A percentile compares a stretch with the other conserved stretches of the same genome.
Conservation (phyloP, 2,113 vertebrate genomes). For the Colinus virginianus region DNA sequence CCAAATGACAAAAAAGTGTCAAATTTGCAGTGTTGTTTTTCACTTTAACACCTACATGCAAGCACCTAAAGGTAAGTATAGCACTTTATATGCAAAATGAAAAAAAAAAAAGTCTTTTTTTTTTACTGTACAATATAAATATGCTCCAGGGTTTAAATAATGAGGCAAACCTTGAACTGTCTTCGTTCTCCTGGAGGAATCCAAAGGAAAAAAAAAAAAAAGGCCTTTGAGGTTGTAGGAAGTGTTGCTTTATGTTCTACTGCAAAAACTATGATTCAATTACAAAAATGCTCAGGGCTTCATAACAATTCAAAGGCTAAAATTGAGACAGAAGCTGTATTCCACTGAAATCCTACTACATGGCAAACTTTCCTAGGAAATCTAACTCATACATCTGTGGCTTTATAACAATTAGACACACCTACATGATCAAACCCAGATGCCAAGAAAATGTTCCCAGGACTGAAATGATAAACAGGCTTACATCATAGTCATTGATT, state of each 20-base stretch:
- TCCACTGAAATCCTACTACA: constrained; percentile 19
- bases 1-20: not conserved
- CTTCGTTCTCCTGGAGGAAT: constrained; percentile 50
- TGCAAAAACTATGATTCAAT: constrained; percentile 4
- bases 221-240: constrained; percentile 9
- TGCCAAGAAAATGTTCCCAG: constrained; percentile 76
- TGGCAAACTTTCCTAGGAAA: constrained; percentile 17
- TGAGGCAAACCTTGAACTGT: constrained; percentile 10
- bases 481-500: constrained; percentile 69
- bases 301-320: constrained; percentile 63
- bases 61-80: not conserved
- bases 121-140: not conserved
- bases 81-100: not conserved
- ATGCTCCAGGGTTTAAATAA: constrained; percentile 25
- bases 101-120: not conserved
- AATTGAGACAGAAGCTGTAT: constrained; percentile 44
- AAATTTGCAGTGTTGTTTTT: constrained; percentile 11
- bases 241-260: constrained; percentile 28
- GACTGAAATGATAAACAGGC: constrained; percentile 70
- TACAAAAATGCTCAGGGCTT: constrained; percentile 51
- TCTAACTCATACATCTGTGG: constrained; percentile 63
- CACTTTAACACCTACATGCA: not conserved
- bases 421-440: constrained; percentile 63
- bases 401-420: constrained; percentile 75
- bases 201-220: constrained; percentile 10